Evolutionary conservation across 2,888 invertebrate species (phyloP).

Genomic region (Stenolophus ochropezus): DNA sequence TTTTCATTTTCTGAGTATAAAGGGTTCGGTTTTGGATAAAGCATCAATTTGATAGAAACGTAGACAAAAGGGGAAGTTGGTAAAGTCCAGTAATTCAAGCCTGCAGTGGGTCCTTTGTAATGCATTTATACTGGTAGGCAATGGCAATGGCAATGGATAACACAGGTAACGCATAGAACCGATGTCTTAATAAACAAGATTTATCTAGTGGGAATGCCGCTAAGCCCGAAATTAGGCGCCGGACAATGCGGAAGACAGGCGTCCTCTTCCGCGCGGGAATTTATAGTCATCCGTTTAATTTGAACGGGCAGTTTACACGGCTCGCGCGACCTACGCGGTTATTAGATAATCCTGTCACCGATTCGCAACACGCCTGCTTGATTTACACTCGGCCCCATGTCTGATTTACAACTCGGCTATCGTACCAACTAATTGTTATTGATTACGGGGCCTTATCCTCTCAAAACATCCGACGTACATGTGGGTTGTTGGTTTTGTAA

Average conservation of each 20-base stretch:
- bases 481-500: neutral
- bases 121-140: slow-evolving; percentile 46
- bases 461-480: neutral
- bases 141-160: slow-evolving; percentile 30
- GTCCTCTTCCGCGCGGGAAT: slow-evolving; percentile 59
- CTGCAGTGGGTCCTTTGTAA: slow-evolving; percentile 47
- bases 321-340: slow-evolving; percentile 51
- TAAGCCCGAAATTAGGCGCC: slow-evolving; percentile 55
- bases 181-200: slow-evolving; percentile 60
- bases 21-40: neutral
- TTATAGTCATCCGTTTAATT: slow-evolving; percentile 66
- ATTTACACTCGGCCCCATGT: slow-evolving; percentile 39
- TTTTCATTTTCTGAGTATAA: neutral
- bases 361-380: slow-evolving; percentile 50
- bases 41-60: neutral
- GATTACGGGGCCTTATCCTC: slow-evolving; percentile 17
- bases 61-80: neutral
- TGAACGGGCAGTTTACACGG: slow-evolving; percentile 62
- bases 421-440: slow-evolving; percentile 56
- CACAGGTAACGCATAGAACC: slow-evolving; percentile 55
- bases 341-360: slow-evolving; percentile 60
- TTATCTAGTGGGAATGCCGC: slow-evolving; percentile 47
- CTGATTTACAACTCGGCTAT: slow-evolving; percentile 38
- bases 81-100: neutral
- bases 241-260: slow-evolving; percentile 20